Base-by-base conservation (phyloP, 2,113 vertebrate species). In the Barbus barbus region DNA sequence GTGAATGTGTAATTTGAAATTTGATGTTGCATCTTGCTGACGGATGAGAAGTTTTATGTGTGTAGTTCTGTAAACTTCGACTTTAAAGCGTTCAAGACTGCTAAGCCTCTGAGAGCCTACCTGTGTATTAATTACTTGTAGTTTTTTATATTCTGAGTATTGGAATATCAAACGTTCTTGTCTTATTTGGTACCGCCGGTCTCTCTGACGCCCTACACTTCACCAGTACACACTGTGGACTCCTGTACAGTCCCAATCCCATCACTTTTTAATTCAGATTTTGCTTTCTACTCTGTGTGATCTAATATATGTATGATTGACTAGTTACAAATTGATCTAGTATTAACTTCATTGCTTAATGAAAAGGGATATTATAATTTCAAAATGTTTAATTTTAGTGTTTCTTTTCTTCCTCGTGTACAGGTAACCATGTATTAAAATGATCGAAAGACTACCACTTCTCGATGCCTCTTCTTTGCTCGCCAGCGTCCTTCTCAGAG, bases 311-410 rank as follows among this genome's bases (percentile, higher is more conserved):
- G 95, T 97, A 95, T 95, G 93, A 97, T 96, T 95, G 95, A 95
- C 95, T 91, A 96, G 95, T 96, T 93, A 91, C 84, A 93, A 93
- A 96, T 96, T 95, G 93, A 96, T 95, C 93, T 98, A 97, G 96
- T 98, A 97, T 98, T 98, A 97, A 98, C 96, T 94, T 94, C 93
- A 93, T 94, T 95, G 96, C 96, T 95, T 98, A 97, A 98, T 97
- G 96, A 97, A 98, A 98, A 98, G 97, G 97, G 97, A 98, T 96
- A 95, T 91, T 96, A 94, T 97, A 97, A 97, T 98, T 97, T 96
- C 90, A 87, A 93, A 91, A 92, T 96, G 96, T 97, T 96, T 97
- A 97, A 95, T 96, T 95, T 96, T 97, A 96, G 97, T 96, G 95
- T 88, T 91, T 88, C 83, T 77, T 31, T 90, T 88, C 88, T 93